Evolutionary conservation across 2,797 vertebrate species (phyloP), one percentile per base, ranked within the genome.

Genomic region (Xyrichtys novacula): DNA sequence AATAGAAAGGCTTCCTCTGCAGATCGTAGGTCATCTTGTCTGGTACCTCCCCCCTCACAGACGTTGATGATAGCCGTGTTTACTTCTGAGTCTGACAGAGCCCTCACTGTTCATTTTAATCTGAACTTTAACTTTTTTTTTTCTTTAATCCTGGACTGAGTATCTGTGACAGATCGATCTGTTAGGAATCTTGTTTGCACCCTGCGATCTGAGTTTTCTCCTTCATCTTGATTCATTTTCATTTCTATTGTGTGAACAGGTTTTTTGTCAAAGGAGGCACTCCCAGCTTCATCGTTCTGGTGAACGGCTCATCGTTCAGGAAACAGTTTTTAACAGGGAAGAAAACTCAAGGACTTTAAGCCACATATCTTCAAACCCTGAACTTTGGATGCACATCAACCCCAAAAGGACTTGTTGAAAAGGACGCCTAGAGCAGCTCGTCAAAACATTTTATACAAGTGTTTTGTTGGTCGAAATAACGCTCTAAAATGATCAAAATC

Each of bases 251-350:
- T 79, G 55, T 80, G 42, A 19, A 34, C 93, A 98, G 97, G 90
- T 98, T 87, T 84, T 94, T 90, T 31, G 91, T 99, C 16, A 98
- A 96, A 86, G 93, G 91, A 0, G 95, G 96, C 42, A 95, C 94
- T 1, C 97, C 97, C 1, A 90, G 93, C 1, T 95, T 98, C 83
- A 85, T 98, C 46, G 70, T 96, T 15, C 85, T 96, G 81, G 96
- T 93, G 1, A 93, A 93, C 19, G 78, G 7, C 15, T 96, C 96
- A 1, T 23, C 88, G 0, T 98, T 96, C 86, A 90, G 68, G 9
- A 90, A 89, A 88, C 93, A 94, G 68, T 98, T 95, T 83, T 91
- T 97, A 80, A 89, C 74, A 17, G 92, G 87, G 49, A 97, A 89
- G 89, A 96, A 92, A 61, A 87, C 96, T 5, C 75, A 89, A 63